Evolutionary conservation across 2,888 invertebrate genomes (phyloP).

Genomic region (Cecidostiba fungosa): DNA sequence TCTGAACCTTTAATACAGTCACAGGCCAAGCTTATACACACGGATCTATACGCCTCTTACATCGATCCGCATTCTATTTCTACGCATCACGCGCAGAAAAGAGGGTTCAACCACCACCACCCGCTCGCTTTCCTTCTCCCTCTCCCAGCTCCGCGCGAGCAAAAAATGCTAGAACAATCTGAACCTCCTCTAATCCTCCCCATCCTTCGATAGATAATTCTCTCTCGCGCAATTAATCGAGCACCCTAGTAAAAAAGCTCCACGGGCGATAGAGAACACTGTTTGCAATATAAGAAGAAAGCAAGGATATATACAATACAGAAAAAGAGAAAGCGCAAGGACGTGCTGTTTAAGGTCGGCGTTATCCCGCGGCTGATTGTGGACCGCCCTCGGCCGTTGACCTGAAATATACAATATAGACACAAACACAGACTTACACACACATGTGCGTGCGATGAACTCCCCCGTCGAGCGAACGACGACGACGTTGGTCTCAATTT

Average conservation of each 20-base stretch:
- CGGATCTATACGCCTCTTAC: not conserved
- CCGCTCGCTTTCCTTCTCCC: not conserved
- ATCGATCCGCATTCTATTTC: constrained; percentile 20
- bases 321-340: constrained; percentile 29
- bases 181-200: not conserved
- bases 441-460: not conserved
- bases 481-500: constrained; percentile 31
- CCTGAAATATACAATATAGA: constrained; percentile 72
- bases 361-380: constrained; percentile 35
- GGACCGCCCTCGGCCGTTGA: constrained; percentile 69
- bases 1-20: not conserved
- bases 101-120: constrained; percentile 1
- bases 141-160: not conserved
- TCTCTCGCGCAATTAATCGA: not conserved
- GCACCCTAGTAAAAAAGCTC: not conserved
- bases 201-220: not conserved
- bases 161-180: not conserved
- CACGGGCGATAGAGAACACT: not conserved
- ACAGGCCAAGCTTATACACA: not conserved
- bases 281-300: not conserved
- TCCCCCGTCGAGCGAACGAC: not conserved
- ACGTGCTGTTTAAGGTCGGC: constrained; percentile 35
- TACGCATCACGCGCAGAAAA: not conserved
- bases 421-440: not conserved
- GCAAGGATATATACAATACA: no score